Evolutionary conservation across 2,797 vertebrate species (phyloP).

Genomic region (Megalops cyprinoides): DNA sequence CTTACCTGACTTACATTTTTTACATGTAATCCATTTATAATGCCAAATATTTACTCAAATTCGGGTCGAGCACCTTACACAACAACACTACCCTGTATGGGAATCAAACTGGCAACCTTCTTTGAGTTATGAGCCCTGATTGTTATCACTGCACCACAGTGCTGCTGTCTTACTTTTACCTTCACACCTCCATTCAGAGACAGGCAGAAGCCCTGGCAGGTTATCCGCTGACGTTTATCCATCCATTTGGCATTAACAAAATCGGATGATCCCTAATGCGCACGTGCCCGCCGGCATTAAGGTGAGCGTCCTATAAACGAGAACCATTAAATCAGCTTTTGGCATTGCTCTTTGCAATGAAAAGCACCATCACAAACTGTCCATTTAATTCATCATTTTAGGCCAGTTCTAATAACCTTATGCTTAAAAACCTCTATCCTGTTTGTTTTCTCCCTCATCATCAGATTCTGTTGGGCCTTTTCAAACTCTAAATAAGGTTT

Average conservation of each 20-base stretch:
- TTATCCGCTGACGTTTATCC: background rate
- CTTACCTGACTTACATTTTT: too few relatives aligned
- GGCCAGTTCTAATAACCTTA: background rate
- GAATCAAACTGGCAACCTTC: too few relatives aligned
- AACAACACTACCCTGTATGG: too few relatives aligned
- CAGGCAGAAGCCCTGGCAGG: background rate
- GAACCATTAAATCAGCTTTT: background rate
- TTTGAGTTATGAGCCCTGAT: too few relatives aligned
- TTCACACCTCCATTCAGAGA: background rate
- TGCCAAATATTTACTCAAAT: too few relatives aligned
- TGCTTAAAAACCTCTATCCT: background rate
- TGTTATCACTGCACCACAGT: too few relatives aligned
- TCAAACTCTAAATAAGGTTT: background rate
- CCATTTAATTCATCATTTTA: background rate
- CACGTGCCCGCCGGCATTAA: background rate
- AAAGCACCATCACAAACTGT: background rate
- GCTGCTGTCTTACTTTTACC: too few relatives aligned
- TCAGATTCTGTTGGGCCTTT: background rate
- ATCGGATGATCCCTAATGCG: background rate
- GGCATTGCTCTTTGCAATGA: background rate
- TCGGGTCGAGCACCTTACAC: too few relatives aligned
- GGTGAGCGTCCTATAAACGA: background rate
- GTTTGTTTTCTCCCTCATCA: background rate
- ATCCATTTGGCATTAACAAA: background rate
- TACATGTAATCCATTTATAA: too few relatives aligned